Percentiles rank a stretch among this genome's conserved stretches.
phyloP scores from a whole-genome alignment of 2,888 invertebrate genomes.

The Lamellibrachia satsuma region DNA sequence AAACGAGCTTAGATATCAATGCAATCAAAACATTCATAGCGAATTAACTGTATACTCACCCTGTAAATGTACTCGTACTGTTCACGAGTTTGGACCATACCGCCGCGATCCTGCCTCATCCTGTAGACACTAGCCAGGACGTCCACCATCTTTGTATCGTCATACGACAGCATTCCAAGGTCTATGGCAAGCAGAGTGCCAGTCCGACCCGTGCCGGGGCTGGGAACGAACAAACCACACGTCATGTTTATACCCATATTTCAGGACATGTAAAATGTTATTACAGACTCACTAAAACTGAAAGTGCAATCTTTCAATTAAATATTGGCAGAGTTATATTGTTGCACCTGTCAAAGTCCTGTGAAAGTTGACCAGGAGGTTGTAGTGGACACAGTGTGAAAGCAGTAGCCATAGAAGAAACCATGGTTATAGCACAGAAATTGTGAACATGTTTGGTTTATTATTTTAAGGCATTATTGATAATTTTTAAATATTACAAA shows the following conservation, averaged over 20 bases:
- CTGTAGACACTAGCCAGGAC: slow-evolving; percentile 85
- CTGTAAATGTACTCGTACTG: slow-evolving; percentile 93
- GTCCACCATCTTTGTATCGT: slow-evolving; percentile 82
- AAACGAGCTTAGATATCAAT: too few relatives aligned
- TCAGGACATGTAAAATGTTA: not conserved
- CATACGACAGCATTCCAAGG: slow-evolving; percentile 85
- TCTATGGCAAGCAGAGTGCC: slow-evolving; percentile 88
- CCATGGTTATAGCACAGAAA: too few relatives aligned
- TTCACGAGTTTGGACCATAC: slow-evolving; percentile 88
- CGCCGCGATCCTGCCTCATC: slow-evolving; percentile 86
- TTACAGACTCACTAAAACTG: too few relatives aligned
- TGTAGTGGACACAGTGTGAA: too few relatives aligned
- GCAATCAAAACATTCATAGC: not conserved
- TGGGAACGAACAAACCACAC: slow-evolving; percentile 43
- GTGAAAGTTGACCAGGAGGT: too few relatives aligned
- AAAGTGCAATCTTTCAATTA: too few relatives aligned
- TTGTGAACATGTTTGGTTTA: too few relatives aligned
- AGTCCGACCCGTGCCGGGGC: slow-evolving; percentile 88
- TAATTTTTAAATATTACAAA: slow-evolving; percentile 22
- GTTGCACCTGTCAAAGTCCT: too few relatives aligned
- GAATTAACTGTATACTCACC: slow-evolving; percentile 68
- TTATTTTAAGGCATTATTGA: too few relatives aligned
- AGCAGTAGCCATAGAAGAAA: too few relatives aligned
- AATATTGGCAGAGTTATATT: too few relatives aligned
- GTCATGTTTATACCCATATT: not conserved